Percentiles rank a stretch among this genome's conserved stretches.
phyloP scores from a whole-genome alignment of 2,888 invertebrate genomes.

The Nemurella pictetii region DNA sequence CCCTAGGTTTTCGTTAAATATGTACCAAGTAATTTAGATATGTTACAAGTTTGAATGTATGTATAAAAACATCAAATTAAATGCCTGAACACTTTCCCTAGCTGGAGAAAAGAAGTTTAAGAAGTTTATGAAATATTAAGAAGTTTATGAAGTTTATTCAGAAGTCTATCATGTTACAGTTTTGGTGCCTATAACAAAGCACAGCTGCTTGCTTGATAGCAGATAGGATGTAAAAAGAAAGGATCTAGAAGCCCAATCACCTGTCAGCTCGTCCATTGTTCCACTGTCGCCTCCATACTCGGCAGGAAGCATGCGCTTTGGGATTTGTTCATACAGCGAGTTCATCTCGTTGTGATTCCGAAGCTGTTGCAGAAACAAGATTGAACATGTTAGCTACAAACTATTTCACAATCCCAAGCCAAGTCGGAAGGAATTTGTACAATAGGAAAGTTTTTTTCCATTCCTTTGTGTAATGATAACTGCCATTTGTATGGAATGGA shows the following conservation, averaged over 20 bases:
- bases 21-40: too few species aligned
- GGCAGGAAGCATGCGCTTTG: slow-evolving; percentile 45
- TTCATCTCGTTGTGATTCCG: slow-evolving; percentile 51
- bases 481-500: neutral
- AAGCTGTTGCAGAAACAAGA: neutral
- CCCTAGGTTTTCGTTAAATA: neutral
- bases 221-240: slow-evolving; percentile 50
- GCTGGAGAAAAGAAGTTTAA: too few species aligned
- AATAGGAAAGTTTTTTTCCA: too few species aligned
- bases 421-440: too few species aligned
- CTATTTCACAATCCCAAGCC: too few species aligned
- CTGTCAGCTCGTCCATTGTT: slow-evolving; percentile 6
- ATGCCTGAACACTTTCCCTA: too few species aligned
- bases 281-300: neutral
- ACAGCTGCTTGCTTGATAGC: neutral
- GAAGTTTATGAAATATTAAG: too few species aligned
- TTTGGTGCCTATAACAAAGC: too few species aligned
- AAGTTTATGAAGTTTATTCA: too few species aligned
- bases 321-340: slow-evolving; percentile 60
- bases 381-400: slow-evolving; percentile 13
- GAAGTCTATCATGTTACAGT: too few species aligned
- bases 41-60: too few species aligned
- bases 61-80: too few species aligned
- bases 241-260: slow-evolving; percentile 53
- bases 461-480: neutral